Evolutionary conservation across 2,797 vertebrate species (phyloP).

Genomic region (Sebastes glaucus): DNA sequence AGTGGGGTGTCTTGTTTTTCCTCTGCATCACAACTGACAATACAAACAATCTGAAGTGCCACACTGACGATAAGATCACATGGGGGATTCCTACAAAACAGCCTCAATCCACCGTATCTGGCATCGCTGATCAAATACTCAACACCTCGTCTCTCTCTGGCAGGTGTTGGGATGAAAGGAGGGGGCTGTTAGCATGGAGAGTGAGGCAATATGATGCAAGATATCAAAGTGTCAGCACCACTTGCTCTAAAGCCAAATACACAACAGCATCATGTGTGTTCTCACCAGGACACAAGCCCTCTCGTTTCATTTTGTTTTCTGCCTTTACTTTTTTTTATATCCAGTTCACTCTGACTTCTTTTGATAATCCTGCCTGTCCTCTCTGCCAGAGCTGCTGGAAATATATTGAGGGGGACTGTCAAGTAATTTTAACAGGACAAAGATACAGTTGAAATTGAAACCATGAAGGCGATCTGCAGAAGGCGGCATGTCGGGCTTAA

Average conservation of each 20-base stretch:
- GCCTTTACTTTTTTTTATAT: background rate
- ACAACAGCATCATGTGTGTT: conserved; percentile 32
- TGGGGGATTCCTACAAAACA: conserved; percentile 40
- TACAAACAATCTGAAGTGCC: conserved; percentile 55
- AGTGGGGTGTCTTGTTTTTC: conserved; percentile 30
- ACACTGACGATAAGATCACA: conserved; percentile 52
- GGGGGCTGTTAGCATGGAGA: background rate
- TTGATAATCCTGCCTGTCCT: conserved; percentile 22
- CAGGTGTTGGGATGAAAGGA: conserved; percentile 44
- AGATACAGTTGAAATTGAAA: conserved; percentile 43
- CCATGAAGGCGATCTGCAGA: conserved; percentile 24
- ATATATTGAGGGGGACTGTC: conserved; percentile 24
- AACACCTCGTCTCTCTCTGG: conserved; percentile 35
- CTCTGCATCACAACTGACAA: conserved; percentile 46
- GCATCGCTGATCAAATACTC: conserved; percentile 52
- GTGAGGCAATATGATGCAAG: conserved; percentile 56
- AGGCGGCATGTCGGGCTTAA: conserved; percentile 14
- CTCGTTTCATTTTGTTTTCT: conserved; percentile 34
- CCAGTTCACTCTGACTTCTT: conserved; percentile 20
- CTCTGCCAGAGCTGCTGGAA: conserved; percentile 23
- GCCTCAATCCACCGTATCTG: conserved; percentile 36
- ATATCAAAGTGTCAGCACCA: conserved; percentile 44
- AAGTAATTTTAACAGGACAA: conserved; percentile 42
- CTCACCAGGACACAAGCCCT: background rate
- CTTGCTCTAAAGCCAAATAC: conserved; percentile 40